phyloP scores from a whole-genome alignment of 2,888 invertebrate genomes.

The Troilus luridus region DNA sequence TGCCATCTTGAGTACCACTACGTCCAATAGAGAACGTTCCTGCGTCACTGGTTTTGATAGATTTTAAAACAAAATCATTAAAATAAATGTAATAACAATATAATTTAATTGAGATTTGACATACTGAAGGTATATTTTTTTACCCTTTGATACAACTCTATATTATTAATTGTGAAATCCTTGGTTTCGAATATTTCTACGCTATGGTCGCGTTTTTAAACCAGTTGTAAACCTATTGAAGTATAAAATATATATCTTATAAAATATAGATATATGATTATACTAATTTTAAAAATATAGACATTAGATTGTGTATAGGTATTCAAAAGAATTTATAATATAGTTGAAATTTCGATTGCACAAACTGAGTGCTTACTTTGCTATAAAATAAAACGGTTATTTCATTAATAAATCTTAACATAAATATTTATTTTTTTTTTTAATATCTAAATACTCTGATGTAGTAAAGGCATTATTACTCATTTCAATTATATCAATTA shows the following conservation, averaged over 20 bases:
- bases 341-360: background rate
- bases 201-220: background rate
- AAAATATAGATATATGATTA: background rate
- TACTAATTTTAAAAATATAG: background rate
- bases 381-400: background rate
- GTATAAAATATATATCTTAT: no score
- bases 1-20: background rate
- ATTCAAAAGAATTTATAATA: background rate
- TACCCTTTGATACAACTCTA: background rate
- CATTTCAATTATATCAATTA: no score
- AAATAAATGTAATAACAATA: background rate
- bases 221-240: no score
- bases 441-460: background rate
- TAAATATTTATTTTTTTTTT: background rate
- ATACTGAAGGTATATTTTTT: background rate
- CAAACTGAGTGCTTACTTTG: background rate
- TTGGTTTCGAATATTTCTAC: background rate
- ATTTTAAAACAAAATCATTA: background rate
- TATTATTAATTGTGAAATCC: background rate
- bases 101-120: background rate
- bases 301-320: background rate
- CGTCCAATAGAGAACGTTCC: background rate
- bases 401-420: background rate
- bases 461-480: background rate
- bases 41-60: background rate